Base-by-base conservation (phyloP, 2,113 vertebrate genomes). In the Colius striatus region DNA sequence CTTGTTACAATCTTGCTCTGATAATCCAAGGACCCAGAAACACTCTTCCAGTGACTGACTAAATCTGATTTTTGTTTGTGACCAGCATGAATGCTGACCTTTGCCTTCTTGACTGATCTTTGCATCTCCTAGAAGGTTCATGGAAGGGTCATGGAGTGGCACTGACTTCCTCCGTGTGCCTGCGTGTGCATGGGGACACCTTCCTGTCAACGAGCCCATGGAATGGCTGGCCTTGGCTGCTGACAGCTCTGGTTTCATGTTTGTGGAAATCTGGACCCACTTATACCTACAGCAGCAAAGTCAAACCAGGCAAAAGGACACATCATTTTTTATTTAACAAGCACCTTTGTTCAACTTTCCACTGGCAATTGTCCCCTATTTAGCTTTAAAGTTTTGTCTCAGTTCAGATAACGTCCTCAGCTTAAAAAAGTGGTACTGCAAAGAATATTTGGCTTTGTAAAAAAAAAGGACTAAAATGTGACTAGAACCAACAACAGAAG, bases 51-150 rank as follows among this genome's bases (percentile, higher is more conserved):
- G 94, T 98, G 97, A n/a, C 66, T 91, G 74, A 94, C 96, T 98
- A 98, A 98, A 98, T 98, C 98, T 95, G 97, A 97, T 98, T 98
- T 98, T 99, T 99, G 98, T 99, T 98, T 98, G 98, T 97, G 98
- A 98, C 97, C 98, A 98, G 98, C 98, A 98, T 98, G 98, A 98
- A 98, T 85, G 96, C 96, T 98, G 99, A 99, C 98, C 99, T 99
- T 97, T 98, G 98, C 96, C 98, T 98, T 97, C 97, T 96, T 90
- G 81, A 84, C 97, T 98, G 98, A 98, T 99, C 98, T 98, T 98
- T 98, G 97, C 87, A 95, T 98, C 98, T 98, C 98, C 96, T 94
- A 84, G 95, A 98, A 99, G 98, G 99, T 99, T 99, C 99, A 99
- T 58, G 79, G 96, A 97, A 98, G 98, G 99, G 99, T 99, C 99